Percentiles rank a stretch among this genome's conserved stretches.
Evolutionary conservation across 2,113 vertebrate genomes (phyloP).

Genomic region (Tychaedon coryphoeus): DNA sequence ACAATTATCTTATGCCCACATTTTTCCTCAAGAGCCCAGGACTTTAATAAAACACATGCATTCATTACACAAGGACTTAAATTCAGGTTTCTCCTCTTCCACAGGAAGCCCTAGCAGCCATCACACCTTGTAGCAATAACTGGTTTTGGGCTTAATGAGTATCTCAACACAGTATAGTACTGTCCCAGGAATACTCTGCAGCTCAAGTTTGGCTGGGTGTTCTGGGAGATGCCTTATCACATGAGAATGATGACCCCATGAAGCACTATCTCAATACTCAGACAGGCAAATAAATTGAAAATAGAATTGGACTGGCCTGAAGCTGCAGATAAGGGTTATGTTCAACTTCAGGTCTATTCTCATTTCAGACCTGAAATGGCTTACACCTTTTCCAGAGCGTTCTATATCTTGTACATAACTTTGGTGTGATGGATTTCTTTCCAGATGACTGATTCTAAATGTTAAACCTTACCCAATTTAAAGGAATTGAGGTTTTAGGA

Average conservation of each 20-base stretch:
- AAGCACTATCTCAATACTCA: background rate
- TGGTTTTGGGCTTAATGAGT: background rate
- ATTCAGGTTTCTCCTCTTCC: background rate
- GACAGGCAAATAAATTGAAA: background rate
- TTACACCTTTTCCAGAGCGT: background rate
- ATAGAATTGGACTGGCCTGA: background rate
- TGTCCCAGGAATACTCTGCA: background rate
- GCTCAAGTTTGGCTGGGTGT: background rate
- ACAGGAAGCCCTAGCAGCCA: background rate
- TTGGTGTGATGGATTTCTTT: background rate
- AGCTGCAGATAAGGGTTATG: background rate
- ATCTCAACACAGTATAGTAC: background rate
- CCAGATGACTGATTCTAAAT: background rate
- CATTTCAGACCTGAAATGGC: background rate
- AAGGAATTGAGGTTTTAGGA: background rate
- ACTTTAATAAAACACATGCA: background rate
- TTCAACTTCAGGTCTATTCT: background rate
- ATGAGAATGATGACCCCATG: background rate
- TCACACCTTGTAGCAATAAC: fast-evolving
- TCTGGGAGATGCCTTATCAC: background rate
- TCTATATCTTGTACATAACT: background rate
- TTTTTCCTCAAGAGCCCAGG: background rate
- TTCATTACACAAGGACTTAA: background rate
- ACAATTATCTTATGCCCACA: background rate
- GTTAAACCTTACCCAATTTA: background rate